Percentiles rank a stretch among this genome's conserved stretches.
Evolutionary conservation across 2,888 invertebrate species (phyloP).

Genomic region (Eilema griseolum): DNA sequence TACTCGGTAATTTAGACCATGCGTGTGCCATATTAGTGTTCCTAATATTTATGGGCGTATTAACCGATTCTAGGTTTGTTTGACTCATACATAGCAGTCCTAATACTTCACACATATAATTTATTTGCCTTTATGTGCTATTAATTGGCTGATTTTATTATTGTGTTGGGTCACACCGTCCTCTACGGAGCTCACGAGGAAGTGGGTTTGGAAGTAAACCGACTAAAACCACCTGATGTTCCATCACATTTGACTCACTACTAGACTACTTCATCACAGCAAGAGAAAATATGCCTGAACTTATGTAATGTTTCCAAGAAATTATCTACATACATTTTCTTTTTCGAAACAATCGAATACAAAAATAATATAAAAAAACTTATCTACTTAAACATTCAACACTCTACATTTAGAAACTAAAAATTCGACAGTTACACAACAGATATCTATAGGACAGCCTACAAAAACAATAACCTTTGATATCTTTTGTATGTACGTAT

Average conservation of each 20-base stretch:
- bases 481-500: neutral
- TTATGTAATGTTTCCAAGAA: too few species aligned
- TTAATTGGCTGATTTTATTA: neutral
- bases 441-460: neutral
- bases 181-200: neutral
- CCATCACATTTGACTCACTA: too few species aligned
- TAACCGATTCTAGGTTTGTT: neutral
- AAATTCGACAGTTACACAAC: too few species aligned
- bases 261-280: too few species aligned
- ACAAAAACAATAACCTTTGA: neutral
- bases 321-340: too few species aligned
- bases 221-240: too few species aligned
- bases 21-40: neutral
- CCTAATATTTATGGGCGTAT: conserved; percentile 1
- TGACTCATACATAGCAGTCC: neutral
- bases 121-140: neutral
- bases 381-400: too few species aligned
- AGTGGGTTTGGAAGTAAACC: too few species aligned
- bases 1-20: conserved; percentile 10
- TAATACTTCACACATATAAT: neutral
- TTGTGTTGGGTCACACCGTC: neutral
- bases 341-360: too few species aligned
- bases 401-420: neutral
- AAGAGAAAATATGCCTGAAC: too few species aligned
- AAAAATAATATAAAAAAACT: too few species aligned